A percentile compares a stretch with the other conserved stretches of the same genome.
These are phyloP conservation scores for Pithys albifrons DNA, from an alignment of 2,113 vertebrate species.

Conservation along the genomic window DNA sequence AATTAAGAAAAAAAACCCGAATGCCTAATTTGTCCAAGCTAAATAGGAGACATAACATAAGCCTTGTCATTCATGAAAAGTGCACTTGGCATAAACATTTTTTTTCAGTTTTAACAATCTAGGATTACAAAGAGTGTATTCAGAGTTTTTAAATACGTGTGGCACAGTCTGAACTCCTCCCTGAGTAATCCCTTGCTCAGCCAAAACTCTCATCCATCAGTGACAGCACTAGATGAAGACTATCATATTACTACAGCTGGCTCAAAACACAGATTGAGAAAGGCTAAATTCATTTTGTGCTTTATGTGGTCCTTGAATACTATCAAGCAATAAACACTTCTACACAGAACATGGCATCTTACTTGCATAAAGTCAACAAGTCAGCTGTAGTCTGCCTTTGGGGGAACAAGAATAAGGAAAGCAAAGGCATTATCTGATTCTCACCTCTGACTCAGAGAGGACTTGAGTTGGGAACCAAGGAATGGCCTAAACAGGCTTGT, in stretches of 20 bases:
- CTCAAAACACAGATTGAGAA: not conserved
- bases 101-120: conserved; percentile 19
- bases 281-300: not conserved
- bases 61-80: conserved; percentile 29
- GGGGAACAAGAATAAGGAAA: not conserved
- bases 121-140: conserved; percentile 41
- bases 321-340: not conserved
- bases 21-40: not conserved
- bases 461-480: not conserved
- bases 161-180: conserved; percentile 5
- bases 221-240: not conserved
- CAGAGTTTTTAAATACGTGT: not conserved
- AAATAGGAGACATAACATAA: conserved; percentile 14
- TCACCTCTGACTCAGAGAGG: not conserved
- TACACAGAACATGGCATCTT: not conserved
- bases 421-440: not conserved
- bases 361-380: not conserved
- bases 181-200: conserved; percentile 11
- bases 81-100: not conserved
- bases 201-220: conserved; percentile 11
- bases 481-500: not conserved
- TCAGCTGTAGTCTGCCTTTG: not conserved
- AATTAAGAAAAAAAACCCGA: conserved; percentile 11
- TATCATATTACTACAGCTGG: not conserved
- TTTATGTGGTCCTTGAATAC: not conserved